A percentile compares a stretch with the other conserved stretches of the same genome.
phyloP scores from a whole-genome alignment of 2,113 vertebrate species.

The Pseudopodoces humilis region DNA sequence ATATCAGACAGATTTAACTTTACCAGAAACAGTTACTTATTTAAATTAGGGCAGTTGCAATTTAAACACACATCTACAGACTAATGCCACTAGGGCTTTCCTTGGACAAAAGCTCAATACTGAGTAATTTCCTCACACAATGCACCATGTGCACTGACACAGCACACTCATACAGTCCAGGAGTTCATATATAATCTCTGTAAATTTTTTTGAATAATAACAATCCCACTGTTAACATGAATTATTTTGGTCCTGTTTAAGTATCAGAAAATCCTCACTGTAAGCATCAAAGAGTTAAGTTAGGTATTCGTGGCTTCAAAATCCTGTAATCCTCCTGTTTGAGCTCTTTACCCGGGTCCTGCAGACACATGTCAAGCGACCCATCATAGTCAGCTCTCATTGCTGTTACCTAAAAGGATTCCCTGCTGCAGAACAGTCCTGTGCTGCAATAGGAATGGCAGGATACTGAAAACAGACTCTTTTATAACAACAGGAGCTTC shows the following conservation, averaged over 20 bases:
- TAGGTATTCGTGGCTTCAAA: not conserved
- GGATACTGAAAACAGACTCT: slow-evolving; percentile 26
- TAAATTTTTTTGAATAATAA: not conserved
- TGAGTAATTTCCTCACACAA: not conserved
- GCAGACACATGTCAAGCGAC: not conserved
- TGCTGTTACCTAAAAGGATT: slow-evolving; percentile 30
- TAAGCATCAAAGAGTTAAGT: slow-evolving; percentile 10
- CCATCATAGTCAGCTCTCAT: not conserved
- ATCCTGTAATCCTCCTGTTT: not conserved
- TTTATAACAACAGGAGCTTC: slow-evolving; percentile 39
- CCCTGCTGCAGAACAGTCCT: slow-evolving; percentile 14
- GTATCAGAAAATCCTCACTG: not conserved
- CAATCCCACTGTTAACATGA: not conserved
- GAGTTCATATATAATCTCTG: not conserved
- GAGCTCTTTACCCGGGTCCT: not conserved
- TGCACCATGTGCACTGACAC: not conserved
- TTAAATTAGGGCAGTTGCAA: not conserved
- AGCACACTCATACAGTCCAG: not conserved
- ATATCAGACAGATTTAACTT: not conserved
- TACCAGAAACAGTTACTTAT: not conserved
- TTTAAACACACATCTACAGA: not conserved
- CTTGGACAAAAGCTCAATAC: not conserved
- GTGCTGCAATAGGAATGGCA: slow-evolving; percentile 1
- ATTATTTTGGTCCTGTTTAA: not conserved
- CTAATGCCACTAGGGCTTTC: not conserved